Evolutionary conservation across 2,113 vertebrate genomes (phyloP), one percentile per base, ranked within the genome.

Genomic region (Tylochromis polylepis): DNA sequence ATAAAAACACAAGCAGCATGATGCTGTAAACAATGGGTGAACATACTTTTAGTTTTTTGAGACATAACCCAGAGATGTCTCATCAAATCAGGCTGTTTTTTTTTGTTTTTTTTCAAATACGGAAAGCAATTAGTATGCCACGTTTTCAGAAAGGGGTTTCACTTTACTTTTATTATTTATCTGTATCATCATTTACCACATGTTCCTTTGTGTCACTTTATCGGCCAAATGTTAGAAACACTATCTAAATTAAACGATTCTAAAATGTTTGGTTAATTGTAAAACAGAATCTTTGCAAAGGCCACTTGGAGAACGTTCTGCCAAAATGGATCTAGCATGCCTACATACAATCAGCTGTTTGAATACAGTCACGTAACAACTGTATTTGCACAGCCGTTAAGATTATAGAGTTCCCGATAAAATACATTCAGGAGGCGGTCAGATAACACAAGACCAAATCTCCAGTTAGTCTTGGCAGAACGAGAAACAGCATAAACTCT

Each of bases 291-390:
- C 80, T 93, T 79, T 91, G 91, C 95, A 96, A 67, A 96, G 96
- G 95, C 94, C 95, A 96, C 96, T 96, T 93, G 88, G 90, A 95
- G 94, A 92, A 91, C 78, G 88, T 93, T 94, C 89, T 93, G 93
- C 81, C 88, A 91, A 93, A 93, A 93, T 88, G 82, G 90, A 91
- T 94, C 92, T 93, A 94, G 94, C 95, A 95, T 96, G 95, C 95
- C 94, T 94, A 96, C 94, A 31, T 93, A 96, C 93, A 96, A 84
- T 87, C 92, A 93, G 90, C 90, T 89, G 90, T 84, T 91, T 67
- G 85, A 87, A 91, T 85, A 93, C 53, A 90, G 87, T 92, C 87
- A 88, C 27, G 82, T 88, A 91, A 91, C 91, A 90, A 86, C 83
- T 49, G 3, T 83, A 92, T 91, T 87, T 89, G 82, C 59, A 89